Evolutionary conservation across 2,113 vertebrate species (phyloP).

Genomic region (Passer montanus): DNA sequence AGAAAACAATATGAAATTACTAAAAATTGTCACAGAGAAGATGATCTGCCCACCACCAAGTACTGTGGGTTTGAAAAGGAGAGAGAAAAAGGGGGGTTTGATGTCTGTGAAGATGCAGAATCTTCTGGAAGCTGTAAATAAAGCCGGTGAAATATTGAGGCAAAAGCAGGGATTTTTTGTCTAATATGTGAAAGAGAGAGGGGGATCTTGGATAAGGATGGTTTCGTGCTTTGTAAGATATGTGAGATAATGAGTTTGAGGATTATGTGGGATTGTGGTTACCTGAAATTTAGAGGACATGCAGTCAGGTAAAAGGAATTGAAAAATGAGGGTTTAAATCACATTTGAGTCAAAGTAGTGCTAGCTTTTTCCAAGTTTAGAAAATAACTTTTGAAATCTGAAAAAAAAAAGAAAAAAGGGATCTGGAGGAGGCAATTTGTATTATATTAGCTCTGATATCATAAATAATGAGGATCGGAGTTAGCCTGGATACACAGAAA

Average conservation of each 20-base stretch:
- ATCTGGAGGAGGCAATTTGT: background rate
- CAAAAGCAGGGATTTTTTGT: background rate
- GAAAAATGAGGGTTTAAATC: background rate
- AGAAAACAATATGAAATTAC: background rate
- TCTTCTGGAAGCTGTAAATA: background rate
- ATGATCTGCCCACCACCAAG: background rate
- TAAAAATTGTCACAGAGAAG: background rate
- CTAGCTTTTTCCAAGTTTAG: background rate
- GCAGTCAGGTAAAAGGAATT: background rate
- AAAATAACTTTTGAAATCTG: background rate
- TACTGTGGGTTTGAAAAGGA: background rate
- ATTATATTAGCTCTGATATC: background rate
- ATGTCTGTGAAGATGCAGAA: background rate
- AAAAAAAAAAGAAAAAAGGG: background rate
- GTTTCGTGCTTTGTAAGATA: background rate
- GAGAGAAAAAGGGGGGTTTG: accelerated
- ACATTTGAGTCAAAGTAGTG: background rate
- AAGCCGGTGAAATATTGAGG: background rate
- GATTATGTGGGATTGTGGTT: background rate
- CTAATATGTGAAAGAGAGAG: background rate
- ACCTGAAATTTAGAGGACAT: background rate
- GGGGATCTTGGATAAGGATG: background rate
- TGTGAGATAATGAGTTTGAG: background rate
- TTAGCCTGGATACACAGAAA: background rate
- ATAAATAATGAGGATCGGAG: background rate